Conservation (phyloP, 2,797 vertebrate species). For the Microctenopoma stevenorrisi region DNA sequence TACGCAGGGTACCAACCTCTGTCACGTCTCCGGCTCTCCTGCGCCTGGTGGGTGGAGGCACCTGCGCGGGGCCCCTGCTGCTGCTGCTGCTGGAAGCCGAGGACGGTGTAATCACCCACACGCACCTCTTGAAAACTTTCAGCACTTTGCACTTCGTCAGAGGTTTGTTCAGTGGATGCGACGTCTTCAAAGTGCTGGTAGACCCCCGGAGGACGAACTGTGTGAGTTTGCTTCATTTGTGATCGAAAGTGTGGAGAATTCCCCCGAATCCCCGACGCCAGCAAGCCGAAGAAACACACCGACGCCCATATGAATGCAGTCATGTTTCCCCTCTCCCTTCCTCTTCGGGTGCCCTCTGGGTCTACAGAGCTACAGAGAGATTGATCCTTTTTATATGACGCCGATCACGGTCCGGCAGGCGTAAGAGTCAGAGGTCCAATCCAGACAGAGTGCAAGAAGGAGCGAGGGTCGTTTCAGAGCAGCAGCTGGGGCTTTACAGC, state of each 20-base stretch:
- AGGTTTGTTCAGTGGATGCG: conserved; percentile 41
- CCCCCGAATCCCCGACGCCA: conserved; percentile 63
- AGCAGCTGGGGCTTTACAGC: neutral
- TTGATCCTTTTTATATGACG: conserved; percentile 54
- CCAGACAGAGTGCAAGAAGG: conserved; percentile 21
- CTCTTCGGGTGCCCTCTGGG: neutral
- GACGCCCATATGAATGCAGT: conserved; percentile 42
- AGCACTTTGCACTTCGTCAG: conserved; percentile 37
- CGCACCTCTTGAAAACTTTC: conserved; percentile 27
- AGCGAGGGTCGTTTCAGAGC: neutral
- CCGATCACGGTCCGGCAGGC: conserved; percentile 32
- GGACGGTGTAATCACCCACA: neutral
- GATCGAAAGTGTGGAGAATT: conserved; percentile 59
- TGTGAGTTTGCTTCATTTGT: conserved; percentile 46
- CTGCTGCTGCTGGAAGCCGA: conserved; percentile 15
- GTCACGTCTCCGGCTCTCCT: neutral
- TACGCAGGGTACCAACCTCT: conserved; percentile 33
- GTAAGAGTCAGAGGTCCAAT: conserved; percentile 55
- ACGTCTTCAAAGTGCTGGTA: conserved; percentile 30
- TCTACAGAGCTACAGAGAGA: neutral
- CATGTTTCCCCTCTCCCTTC: conserved; percentile 61
- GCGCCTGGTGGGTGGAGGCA: conserved; percentile 8
- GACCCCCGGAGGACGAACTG: conserved; percentile 15
- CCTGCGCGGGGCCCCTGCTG: conserved; percentile 22
- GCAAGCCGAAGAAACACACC: conserved; percentile 46